These are phyloP conservation scores for Nesoenas mayeri DNA, from an alignment of 2,113 vertebrate genomes.

Conservation along the genomic window DNA sequence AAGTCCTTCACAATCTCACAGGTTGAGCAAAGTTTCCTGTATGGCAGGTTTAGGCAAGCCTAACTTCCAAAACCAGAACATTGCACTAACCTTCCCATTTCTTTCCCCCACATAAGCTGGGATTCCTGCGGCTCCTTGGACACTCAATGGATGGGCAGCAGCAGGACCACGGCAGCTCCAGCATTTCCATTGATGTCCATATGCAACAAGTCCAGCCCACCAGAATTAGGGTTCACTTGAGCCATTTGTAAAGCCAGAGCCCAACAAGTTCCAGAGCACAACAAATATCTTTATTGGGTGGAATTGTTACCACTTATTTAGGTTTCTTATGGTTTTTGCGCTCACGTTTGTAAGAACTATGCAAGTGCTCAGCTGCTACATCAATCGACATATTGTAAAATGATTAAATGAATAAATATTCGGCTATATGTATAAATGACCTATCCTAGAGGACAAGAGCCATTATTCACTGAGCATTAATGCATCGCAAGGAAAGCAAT, in stretches of 20 bases:
- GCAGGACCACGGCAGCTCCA: accelerated
- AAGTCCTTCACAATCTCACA: accelerated
- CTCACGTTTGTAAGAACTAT: too few relatives aligned
- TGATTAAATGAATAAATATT: slow-evolving; percentile 68
- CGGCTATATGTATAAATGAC: slow-evolving; percentile 28
- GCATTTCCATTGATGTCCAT: accelerated
- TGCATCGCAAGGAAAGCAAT: slow-evolving; percentile 37
- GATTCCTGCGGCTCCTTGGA: accelerated
- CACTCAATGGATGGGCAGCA: accelerated
- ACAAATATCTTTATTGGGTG: neutral
- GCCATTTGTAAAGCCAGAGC: neutral
- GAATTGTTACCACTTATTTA: neutral
- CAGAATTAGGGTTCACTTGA: neutral
- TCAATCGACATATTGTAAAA: neutral
- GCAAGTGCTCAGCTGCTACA: neutral
- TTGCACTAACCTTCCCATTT: accelerated
- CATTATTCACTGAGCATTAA: slow-evolving; percentile 62
- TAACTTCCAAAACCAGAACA: accelerated
- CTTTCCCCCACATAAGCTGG: accelerated
- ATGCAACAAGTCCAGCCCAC: neutral
- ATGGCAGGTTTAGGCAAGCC: neutral
- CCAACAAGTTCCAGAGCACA: neutral
- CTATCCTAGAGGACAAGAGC: slow-evolving; percentile 67
- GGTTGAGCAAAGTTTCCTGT: accelerated
- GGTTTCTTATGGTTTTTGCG: neutral